Percentiles rank a stretch among this genome's conserved stretches.
phyloP scores from a whole-genome alignment of 2,113 vertebrate species.

The Istiophorus platypterus region DNA sequence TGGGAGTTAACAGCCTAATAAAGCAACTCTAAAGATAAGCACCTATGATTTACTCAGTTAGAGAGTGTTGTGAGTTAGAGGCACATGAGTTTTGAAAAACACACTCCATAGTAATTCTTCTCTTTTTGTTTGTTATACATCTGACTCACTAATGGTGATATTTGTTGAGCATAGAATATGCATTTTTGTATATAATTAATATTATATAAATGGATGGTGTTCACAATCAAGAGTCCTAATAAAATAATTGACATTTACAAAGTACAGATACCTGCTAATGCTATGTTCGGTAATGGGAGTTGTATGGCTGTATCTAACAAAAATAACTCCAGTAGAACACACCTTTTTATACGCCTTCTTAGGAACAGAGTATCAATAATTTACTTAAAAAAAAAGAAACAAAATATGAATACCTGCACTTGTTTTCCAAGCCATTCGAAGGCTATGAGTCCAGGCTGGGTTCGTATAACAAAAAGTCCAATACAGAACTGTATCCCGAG shows the following conservation, averaged over 20 bases:
- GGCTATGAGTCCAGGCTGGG: conserved; percentile 86
- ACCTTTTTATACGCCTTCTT: background rate
- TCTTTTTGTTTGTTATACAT: background rate
- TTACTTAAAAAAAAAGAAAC: background rate
- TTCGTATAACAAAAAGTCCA: conserved; percentile 93
- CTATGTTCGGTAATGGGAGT: background rate
- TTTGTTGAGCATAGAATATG: background rate
- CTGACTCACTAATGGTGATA: background rate
- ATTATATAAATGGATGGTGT: background rate
- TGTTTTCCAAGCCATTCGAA: conserved; percentile 94
- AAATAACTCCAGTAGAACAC: background rate
- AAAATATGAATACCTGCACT: conserved; percentile 87
- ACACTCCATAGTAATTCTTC: background rate
- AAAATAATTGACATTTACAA: background rate
- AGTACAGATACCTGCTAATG: background rate
- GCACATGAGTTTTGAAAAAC: background rate
- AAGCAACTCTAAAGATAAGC: conserved; percentile 60
- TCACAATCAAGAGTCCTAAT: background rate
- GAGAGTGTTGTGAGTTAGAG: background rate
- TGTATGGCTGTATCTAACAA: background rate
- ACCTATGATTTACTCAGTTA: conserved; percentile 1
- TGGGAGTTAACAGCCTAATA: conserved; percentile 36
- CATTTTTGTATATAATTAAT: background rate
- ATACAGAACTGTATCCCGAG: conserved; percentile 91
- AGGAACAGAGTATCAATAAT: background rate